Percentiles rank a stretch among this genome's conserved stretches.
Evolutionary conservation across 2,888 invertebrate species (phyloP).

Genomic region (Cybosia mesomella): DNA sequence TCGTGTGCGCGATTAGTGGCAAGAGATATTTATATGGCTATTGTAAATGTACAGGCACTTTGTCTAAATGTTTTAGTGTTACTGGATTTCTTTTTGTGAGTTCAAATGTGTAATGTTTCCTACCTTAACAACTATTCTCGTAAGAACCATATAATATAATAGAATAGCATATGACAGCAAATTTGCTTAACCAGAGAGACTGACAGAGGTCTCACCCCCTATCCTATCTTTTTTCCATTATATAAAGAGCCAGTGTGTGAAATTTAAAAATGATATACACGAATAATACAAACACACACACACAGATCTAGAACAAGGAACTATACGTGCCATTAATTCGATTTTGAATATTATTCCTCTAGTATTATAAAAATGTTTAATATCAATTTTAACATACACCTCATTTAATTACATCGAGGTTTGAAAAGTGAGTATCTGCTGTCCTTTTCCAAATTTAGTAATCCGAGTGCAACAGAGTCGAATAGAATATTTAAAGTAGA

Average conservation of each 20-base stretch:
- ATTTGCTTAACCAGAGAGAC: too few relatives aligned
- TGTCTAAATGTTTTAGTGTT: not conserved
- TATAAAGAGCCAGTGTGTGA: not conserved
- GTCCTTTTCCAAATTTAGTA: conserved; percentile 14
- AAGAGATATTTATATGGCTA: conserved; percentile 23
- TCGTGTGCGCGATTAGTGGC: conserved; percentile 46
- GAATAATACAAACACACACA: not conserved
- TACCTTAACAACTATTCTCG: not conserved
- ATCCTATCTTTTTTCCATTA: too few relatives aligned
- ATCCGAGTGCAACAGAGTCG: conserved; percentile 30
- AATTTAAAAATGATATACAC: too few relatives aligned
- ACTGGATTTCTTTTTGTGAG: not conserved
- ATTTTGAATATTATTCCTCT: too few relatives aligned
- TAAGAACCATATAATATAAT: too few relatives aligned
- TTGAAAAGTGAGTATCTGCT: not conserved
- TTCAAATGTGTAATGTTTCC: not conserved
- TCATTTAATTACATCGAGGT: not conserved
- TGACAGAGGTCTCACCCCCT: too few relatives aligned
- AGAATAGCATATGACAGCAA: too few relatives aligned
- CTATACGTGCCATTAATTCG: too few relatives aligned
- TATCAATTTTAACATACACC: too few relatives aligned
- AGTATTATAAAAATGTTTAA: too few relatives aligned
- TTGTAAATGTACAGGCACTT: conserved; percentile 17
- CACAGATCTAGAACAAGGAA: not conserved
- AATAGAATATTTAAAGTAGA: conserved; percentile 57